phyloP scores from a whole-genome alignment of 1,140 invertebrate species.

The Achatina immaculata region DNA sequence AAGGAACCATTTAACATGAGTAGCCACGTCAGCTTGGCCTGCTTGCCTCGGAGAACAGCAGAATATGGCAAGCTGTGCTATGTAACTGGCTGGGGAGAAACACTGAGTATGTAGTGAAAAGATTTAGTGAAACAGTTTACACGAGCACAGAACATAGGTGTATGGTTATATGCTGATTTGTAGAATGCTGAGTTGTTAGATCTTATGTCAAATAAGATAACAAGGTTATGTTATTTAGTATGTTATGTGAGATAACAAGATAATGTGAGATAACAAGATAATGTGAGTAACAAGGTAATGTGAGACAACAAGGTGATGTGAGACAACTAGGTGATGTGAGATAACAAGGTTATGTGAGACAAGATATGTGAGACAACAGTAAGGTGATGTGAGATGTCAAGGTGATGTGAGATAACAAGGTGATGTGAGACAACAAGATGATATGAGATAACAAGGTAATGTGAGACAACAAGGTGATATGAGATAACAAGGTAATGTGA shows the following conservation, averaged over 20 bases:
- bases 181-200: too few species aligned
- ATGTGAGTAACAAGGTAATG: too few species aligned
- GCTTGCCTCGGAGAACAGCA: constrained; percentile 62
- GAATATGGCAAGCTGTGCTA: constrained; percentile 47
- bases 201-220: background rate
- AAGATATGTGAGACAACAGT: too few species aligned
- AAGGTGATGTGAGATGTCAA: too few species aligned
- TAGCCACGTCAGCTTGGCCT: constrained; percentile 25
- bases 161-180: background rate
- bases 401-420: too few species aligned
- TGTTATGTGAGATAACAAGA: background rate
- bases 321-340: background rate
- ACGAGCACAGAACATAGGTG: background rate
- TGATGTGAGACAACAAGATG: too few species aligned
- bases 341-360: background rate
- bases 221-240: background rate
- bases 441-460: too few species aligned
- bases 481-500: too few species aligned
- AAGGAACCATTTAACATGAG: constrained; percentile 22
- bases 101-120: constrained; percentile 43
- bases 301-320: too few species aligned
- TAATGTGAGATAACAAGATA: too few species aligned
- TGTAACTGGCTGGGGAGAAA: constrained; percentile 64
- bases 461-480: too few species aligned
- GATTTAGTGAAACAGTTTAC: too few species aligned